A percentile compares a stretch with the other conserved stretches of the same genome.
phyloP scores from a whole-genome alignment of 1,140 invertebrate species.

The Trachymyrmex cornetzi region DNA sequence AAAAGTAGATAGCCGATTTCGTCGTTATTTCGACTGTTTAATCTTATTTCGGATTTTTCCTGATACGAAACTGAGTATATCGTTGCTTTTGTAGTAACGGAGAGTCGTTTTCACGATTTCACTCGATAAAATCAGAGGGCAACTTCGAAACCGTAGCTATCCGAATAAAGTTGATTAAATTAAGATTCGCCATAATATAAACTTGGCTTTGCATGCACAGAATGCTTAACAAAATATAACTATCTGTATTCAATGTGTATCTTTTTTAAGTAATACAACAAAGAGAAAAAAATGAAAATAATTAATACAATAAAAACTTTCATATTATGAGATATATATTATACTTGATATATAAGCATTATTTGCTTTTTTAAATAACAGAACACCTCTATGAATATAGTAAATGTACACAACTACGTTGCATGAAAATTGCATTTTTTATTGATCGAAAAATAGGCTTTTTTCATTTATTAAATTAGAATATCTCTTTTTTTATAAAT shows the following conservation, averaged over 20 bases:
- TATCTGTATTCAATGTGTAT: constrained; percentile 16
- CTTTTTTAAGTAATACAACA: constrained; percentile 3
- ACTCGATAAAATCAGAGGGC: constrained; percentile 19
- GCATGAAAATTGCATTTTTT: not conserved
- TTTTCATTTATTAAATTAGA: constrained; percentile 6
- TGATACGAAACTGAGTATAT: constrained; percentile 1
- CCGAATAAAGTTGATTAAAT: constrained; percentile 74
- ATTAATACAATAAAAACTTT: not conserved
- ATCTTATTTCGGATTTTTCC: constrained; percentile 57
- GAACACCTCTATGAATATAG: not conserved
- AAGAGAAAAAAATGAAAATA: not conserved
- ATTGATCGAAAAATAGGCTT: not conserved
- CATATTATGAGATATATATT: not conserved
- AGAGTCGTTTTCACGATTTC: constrained; percentile 69
- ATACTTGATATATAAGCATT: not conserved
- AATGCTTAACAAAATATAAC: constrained; percentile 27
- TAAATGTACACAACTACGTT: constrained; percentile 21
- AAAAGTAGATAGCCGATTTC: constrained; percentile 60
- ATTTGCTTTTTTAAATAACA: not conserved
- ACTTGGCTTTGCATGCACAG: constrained; percentile 53
- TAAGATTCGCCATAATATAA: constrained; percentile 55
- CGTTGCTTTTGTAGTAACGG: constrained; percentile 41
- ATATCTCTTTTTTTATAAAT: not conserved
- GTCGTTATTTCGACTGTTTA: constrained; percentile 36
- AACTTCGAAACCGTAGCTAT: constrained; percentile 63